Evolutionary conservation across 2,888 invertebrate species (phyloP), one percentile per base, ranked within the genome.

Genomic region (Idaea straminata): DNA sequence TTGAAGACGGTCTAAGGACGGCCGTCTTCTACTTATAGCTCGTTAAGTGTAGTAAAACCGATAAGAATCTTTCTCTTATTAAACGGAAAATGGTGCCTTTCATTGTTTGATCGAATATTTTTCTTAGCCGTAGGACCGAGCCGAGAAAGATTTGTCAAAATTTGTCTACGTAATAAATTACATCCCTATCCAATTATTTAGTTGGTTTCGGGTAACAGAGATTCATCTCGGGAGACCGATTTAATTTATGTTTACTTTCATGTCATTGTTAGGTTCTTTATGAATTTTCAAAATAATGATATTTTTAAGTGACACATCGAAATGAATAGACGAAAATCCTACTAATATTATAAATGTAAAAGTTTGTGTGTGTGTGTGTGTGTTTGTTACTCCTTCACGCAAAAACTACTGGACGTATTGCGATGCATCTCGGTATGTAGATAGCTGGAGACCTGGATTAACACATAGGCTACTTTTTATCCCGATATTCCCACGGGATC

Each of bases 181-280:
- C 79, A 80, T 77, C 83, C 79, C 73, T 76, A 77, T 76, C 87
- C 87, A 88, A 88, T 89, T 89, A 90, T 88, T 89, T 87, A 89
- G 83, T 80, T 78, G 76, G 80, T 82, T 85, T 86, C 86, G 83
- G 84, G 83, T 81, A 84, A 83, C 85, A 83, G 86, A 85, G 83
- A 85, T 85, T 82, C 79, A 82, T 78, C 83, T 83, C 82, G 77
- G 70, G 79, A 83, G 84, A 78, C 79, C 80, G 80, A 77, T 83
- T 82, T 88, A 88, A 90, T 88, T 90, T 89, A 89, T 89, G 85
- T 81, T 83, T 80, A 83, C 82, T 86, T 86, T 84, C 78, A 77
- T 77, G 72, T 68, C 47, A 47, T 47, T 47, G 47, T 47, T 47
- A 47, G 47, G 77, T 83, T 79, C 75, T 78, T 72, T 76, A 75